Percentiles rank a stretch among this genome's conserved stretches.
Evolutionary conservation across 1,140 invertebrate species (phyloP).

Genomic region (Bombus turneri): DNA sequence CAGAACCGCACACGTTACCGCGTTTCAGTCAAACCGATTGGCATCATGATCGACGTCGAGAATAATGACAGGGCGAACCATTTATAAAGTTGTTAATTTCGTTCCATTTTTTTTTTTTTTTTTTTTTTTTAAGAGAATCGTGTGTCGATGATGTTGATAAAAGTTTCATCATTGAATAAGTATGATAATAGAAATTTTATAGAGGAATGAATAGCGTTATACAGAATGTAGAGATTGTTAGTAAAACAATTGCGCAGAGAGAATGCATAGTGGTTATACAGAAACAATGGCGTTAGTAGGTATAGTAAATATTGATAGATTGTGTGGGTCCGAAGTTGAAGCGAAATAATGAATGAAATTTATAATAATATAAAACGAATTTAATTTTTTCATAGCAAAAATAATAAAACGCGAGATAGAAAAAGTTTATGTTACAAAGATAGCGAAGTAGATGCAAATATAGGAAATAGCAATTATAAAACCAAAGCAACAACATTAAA

Average conservation of each 20-base stretch:
- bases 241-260: too few relatives aligned
- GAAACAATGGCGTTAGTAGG: neutral
- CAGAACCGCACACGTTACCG: slow-evolving; percentile 52
- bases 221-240: too few relatives aligned
- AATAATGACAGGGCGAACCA: neutral
- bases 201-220: neutral
- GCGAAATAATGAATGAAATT: neutral
- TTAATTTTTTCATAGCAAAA: neutral
- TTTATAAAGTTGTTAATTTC: neutral
- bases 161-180: neutral
- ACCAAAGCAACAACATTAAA: neutral
- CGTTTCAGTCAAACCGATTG: slow-evolving; percentile 39
- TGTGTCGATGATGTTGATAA: neutral
- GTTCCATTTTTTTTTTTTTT: too few relatives aligned
- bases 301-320: neutral
- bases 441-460: neutral
- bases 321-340: neutral
- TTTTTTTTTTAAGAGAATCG: neutral
- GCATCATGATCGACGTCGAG: neutral
- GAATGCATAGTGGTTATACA: too few relatives aligned
- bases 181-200: neutral
- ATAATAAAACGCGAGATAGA: neutral
- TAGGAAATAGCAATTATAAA: neutral
- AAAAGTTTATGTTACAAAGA: neutral
- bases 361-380: neutral